These are phyloP conservation scores for Chloromyia formosa DNA, from an alignment of 2,888 invertebrate species.

Conservation along the genomic window DNA sequence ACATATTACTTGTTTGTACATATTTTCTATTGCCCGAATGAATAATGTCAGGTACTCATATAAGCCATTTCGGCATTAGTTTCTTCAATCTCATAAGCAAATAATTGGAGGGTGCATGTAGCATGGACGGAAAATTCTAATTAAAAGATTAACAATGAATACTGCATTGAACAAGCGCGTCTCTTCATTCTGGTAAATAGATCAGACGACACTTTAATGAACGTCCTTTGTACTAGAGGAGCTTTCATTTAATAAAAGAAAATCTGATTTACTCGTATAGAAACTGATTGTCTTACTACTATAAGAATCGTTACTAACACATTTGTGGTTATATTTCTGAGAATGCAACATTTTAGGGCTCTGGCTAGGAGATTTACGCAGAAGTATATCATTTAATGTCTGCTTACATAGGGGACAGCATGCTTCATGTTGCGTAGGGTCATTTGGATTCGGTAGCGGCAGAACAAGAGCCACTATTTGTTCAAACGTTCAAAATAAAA, in stretches of 20 bases:
- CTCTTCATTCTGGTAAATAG: too few species aligned
- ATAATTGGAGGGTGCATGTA: too few species aligned
- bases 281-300: slow-evolving; percentile 48
- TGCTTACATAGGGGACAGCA: slow-evolving; percentile 87
- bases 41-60: too few species aligned
- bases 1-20: too few species aligned
- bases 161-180: too few species aligned
- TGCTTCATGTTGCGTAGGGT: slow-evolving; percentile 90
- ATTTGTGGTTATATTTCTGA: slow-evolving; percentile 49
- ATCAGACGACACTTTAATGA: background rate
- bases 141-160: too few species aligned
- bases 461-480: slow-evolving; percentile 74
- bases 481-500: slow-evolving; percentile 1
- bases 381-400: slow-evolving; percentile 52
- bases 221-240: background rate
- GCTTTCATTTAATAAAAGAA: slow-evolving; percentile 46
- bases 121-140: too few species aligned
- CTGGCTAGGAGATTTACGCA: slow-evolving; percentile 46
- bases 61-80: too few species aligned
- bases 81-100: too few species aligned
- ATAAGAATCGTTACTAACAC: slow-evolving; percentile 34
- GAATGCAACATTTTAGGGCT: slow-evolving; percentile 26
- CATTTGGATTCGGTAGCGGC: slow-evolving; percentile 86
- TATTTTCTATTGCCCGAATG: too few species aligned
- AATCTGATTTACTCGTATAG: slow-evolving; percentile 47